Conservation (phyloP, 2,888 invertebrate species). For the Taphrorychus bicolor region DNA sequence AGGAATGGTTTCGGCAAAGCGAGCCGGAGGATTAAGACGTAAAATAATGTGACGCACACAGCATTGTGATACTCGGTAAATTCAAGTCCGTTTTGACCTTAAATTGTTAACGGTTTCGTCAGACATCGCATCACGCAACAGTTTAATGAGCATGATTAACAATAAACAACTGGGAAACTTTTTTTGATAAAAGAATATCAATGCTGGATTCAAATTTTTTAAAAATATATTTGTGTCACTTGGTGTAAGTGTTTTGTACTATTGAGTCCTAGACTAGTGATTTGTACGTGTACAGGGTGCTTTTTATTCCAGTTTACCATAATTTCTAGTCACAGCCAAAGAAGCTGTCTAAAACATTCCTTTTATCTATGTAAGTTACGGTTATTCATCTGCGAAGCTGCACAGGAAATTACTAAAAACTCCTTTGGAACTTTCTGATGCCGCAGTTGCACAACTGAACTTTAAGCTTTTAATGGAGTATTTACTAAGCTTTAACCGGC, state of each 20-base stretch:
- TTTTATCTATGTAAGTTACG: neutral
- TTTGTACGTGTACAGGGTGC: constrained; percentile 18
- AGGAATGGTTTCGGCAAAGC: constrained; percentile 65
- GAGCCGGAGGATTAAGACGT: constrained; percentile 64
- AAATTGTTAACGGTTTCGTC: neutral
- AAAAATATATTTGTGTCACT: constrained; percentile 4
- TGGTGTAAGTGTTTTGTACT: constrained; percentile 4
- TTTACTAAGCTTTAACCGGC: neutral
- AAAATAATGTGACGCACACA: constrained; percentile 45
- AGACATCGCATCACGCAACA: too few species aligned
- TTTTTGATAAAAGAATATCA: too few species aligned
- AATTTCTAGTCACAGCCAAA: constrained; percentile 21
- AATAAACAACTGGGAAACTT: too few species aligned
- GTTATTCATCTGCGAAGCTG: too few species aligned
- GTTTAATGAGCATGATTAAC: too few species aligned
- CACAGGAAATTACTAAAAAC: too few species aligned
- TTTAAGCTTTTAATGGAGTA: too few species aligned
- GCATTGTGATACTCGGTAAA: constrained; percentile 29
- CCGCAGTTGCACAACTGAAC: too few species aligned
- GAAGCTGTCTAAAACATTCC: neutral
- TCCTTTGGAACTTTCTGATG: too few species aligned
- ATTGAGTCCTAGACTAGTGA: neutral
- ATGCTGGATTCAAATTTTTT: neutral
- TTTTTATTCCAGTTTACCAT: constrained; percentile 18
- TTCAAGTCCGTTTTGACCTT: neutral